A percentile compares a stretch with the other conserved stretches of the same genome.
These are phyloP conservation scores for Chromoteleia sp. DNA, from an alignment of 2,888 invertebrate species.

Conservation along the genomic window DNA sequence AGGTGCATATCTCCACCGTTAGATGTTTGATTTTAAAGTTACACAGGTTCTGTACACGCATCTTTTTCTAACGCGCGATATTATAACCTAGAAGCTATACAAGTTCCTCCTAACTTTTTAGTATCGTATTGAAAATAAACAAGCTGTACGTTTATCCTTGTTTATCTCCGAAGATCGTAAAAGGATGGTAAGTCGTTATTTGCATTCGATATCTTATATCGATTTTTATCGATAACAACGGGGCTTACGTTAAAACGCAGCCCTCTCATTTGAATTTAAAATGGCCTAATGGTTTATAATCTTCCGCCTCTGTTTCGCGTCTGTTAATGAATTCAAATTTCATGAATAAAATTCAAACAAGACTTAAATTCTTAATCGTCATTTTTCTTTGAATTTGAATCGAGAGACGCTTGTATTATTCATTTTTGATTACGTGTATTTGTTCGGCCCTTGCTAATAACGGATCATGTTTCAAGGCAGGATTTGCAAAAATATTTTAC, in stretches of 20 bases:
- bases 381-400: conserved; percentile 22
- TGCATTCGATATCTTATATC: not conserved
- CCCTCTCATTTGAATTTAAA: conserved; percentile 49
- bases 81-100: too few relatives aligned
- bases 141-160: too few relatives aligned
- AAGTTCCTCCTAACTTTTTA: too few relatives aligned
- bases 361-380: conserved; percentile 24
- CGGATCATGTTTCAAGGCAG: too few relatives aligned
- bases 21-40: too few relatives aligned
- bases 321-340: conserved; percentile 54
- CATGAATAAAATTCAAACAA: conserved; percentile 7
- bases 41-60: too few relatives aligned
- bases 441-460: not conserved
- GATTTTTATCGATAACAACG: conserved; percentile 15
- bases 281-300: conserved; percentile 43
- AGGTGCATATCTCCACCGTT: too few relatives aligned
- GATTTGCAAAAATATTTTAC: too few relatives aligned
- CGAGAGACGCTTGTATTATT: conserved; percentile 33
- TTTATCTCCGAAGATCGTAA: too few relatives aligned
- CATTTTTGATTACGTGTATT: conserved; percentile 29
- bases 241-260: conserved; percentile 25
- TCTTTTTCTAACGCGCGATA: too few relatives aligned
- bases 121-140: too few relatives aligned
- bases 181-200: too few relatives aligned
- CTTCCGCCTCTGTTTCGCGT: conserved; percentile 13